Evolutionary conservation across 2,113 vertebrate species (phyloP).

Genomic region (Pomatorhinus ruficollis): DNA sequence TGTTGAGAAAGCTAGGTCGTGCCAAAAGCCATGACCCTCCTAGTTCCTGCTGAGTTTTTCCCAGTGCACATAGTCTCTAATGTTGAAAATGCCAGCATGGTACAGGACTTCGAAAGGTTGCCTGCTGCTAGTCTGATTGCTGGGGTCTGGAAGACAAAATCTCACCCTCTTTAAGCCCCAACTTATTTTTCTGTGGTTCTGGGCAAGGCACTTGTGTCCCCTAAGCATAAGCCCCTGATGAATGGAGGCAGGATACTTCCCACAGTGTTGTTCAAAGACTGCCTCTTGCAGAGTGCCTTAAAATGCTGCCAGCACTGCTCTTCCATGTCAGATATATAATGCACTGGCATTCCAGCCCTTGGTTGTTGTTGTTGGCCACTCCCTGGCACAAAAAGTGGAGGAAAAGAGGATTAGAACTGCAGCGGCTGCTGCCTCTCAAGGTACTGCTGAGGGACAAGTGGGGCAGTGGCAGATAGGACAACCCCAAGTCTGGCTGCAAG

Average conservation of each 20-base stretch:
- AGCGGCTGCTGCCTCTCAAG: not conserved
- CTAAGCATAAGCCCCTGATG: not conserved
- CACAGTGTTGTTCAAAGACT: fast-evolving
- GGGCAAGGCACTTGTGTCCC: not conserved
- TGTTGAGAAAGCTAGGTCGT: not conserved
- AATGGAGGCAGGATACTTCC: not conserved
- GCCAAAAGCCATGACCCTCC: not conserved
- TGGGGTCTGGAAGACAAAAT: not conserved
- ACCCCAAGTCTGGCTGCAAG: not conserved
- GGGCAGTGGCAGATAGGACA: not conserved
- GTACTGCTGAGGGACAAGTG: not conserved
- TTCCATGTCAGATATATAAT: not conserved
- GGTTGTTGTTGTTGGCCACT: not conserved
- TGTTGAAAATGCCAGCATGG: not conserved
- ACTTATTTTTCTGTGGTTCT: not conserved
- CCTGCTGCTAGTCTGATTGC: not conserved
- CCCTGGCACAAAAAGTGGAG: not conserved
- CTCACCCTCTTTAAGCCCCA: not conserved
- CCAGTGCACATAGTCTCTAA: not conserved
- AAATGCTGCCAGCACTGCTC: not conserved
- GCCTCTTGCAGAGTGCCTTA: not conserved
- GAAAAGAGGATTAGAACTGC: not conserved
- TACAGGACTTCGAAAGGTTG: not conserved
- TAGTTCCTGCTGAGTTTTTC: not conserved
- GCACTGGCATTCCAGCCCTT: not conserved